These are phyloP conservation scores for Drosophila subsilvestris DNA, from an alignment of 2,888 invertebrate genomes.

Conservation along the genomic window DNA sequence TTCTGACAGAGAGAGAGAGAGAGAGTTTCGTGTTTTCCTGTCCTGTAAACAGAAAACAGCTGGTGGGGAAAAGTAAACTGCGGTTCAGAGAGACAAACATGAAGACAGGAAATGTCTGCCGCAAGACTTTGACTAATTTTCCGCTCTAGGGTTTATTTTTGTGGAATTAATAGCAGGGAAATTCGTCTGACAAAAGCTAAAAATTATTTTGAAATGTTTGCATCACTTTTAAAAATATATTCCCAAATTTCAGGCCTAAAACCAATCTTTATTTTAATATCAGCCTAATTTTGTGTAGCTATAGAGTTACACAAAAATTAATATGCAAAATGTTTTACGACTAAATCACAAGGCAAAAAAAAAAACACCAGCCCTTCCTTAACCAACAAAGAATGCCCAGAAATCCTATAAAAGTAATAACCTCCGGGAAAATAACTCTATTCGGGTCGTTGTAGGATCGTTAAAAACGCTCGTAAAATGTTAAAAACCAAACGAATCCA, in stretches of 20 bases:
- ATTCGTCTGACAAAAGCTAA: too few relatives aligned
- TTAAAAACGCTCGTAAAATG: slow-evolving; percentile 33
- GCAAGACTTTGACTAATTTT: slow-evolving; percentile 10
- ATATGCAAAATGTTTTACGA: slow-evolving; percentile 37
- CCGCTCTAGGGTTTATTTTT: neutral
- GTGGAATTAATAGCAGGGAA: too few relatives aligned
- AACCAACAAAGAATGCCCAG: slow-evolving; percentile 18
- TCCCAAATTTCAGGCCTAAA: neutral
- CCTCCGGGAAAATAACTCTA: slow-evolving; percentile 47
- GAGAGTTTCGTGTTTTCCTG: slow-evolving; percentile 22
- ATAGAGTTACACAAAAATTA: neutral
- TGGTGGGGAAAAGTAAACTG: slow-evolving; percentile 36
- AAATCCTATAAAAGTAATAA: slow-evolving; percentile 29
- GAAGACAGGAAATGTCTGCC: slow-evolving; percentile 12
- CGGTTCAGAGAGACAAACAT: neutral
- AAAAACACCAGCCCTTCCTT: slow-evolving; percentile 28
- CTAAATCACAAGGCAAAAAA: slow-evolving; percentile 30
- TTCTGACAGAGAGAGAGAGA: slow-evolving; percentile 9
- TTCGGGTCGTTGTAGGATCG: slow-evolving; percentile 30
- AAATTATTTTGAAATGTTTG: too few relatives aligned
- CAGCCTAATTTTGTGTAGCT: neutral
- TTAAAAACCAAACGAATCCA: slow-evolving; percentile 40
- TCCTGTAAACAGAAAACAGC: slow-evolving; percentile 77
- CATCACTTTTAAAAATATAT: too few relatives aligned
- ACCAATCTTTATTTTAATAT: neutral